phyloP scores from a whole-genome alignment of 2,888 invertebrate genomes.

The Idaea dimidiata region DNA sequence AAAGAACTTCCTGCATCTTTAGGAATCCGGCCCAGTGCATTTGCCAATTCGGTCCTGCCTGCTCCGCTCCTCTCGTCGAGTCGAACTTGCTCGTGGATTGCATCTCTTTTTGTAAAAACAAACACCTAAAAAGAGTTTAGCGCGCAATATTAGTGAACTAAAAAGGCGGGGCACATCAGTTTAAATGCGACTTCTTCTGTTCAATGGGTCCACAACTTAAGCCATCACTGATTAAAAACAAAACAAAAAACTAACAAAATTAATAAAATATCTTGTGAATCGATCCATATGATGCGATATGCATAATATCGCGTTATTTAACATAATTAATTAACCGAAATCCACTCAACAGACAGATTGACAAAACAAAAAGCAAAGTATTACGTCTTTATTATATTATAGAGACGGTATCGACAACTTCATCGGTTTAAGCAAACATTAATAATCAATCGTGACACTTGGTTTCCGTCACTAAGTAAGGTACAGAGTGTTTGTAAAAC shows the following conservation, averaged over 20 bases:
- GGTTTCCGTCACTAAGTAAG: conserved; percentile 61
- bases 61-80: too few species aligned
- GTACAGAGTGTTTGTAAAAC: conserved; percentile 42
- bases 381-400: conserved; percentile 67
- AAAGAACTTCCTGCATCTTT: too few species aligned
- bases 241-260: conserved; percentile 28
- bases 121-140: too few species aligned
- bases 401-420: conserved; percentile 63
- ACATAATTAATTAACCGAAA: conserved; percentile 72
- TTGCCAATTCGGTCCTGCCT: too few species aligned
- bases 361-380: conserved; percentile 71
- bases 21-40: too few species aligned
- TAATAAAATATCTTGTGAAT: conserved; percentile 40
- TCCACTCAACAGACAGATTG: conserved; percentile 54
- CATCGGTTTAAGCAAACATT: conserved; percentile 71
- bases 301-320: conserved; percentile 75
- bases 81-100: too few species aligned
- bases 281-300: conserved; percentile 69
- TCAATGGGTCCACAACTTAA: neutral
- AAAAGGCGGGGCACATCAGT: too few species aligned
- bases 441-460: conserved; percentile 67
- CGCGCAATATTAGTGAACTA: too few species aligned
- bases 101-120: too few species aligned
- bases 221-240: neutral
- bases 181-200: neutral